Evolutionary conservation across 2,888 invertebrate species (phyloP).

Genomic region (Hetaerina titia): DNA sequence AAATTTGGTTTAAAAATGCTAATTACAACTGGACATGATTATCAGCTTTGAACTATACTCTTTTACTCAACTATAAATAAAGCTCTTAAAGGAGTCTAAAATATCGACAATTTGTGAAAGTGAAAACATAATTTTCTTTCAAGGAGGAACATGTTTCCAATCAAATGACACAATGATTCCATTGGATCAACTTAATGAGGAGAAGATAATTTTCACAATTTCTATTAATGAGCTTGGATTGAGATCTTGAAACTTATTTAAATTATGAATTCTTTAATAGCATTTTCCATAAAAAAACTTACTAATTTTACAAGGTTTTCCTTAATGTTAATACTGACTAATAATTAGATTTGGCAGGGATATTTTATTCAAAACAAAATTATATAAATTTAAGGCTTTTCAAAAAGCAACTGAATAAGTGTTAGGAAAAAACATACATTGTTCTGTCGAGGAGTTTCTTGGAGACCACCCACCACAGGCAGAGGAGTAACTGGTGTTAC

Average conservation of each 20-base stretch:
- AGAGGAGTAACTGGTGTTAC: constrained; percentile 55
- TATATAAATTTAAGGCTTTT: neutral
- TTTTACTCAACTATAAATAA: no score
- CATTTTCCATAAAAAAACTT: no score
- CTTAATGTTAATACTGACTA: no score
- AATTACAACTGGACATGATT: neutral
- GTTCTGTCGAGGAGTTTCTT: constrained; percentile 24
- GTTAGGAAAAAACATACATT: neutral
- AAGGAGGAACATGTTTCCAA: no score
- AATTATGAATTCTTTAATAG: no score
- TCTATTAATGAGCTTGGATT: no score
- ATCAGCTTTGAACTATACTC: neutral
- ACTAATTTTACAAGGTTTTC: no score
- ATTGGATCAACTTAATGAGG: no score
- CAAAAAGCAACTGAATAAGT: neutral
- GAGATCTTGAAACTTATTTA: no score
- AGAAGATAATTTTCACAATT: no score
- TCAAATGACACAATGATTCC: no score
- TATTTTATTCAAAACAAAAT: neutral
- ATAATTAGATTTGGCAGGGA: neutral
- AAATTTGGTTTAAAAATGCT: neutral
- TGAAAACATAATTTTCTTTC: neutral
- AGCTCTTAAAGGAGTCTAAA: no score
- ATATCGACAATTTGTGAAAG: neutral
- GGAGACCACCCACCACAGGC: neutral